phyloP scores from a whole-genome alignment of 1,140 invertebrate genomes.

The Globodera ellingtonae region DNA sequence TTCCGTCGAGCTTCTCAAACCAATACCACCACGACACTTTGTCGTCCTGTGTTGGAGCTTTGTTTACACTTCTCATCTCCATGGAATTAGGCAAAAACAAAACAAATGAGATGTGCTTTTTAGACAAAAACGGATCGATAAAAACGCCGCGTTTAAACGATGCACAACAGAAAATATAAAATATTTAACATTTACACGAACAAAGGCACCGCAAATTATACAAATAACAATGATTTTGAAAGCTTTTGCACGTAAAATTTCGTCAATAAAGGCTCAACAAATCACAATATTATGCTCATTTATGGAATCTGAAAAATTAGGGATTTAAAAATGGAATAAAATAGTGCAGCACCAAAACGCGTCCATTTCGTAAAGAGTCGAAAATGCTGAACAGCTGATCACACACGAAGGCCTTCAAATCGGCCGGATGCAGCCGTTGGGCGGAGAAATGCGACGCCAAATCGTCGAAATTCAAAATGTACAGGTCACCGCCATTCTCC shows the following conservation, averaged over 20 bases:
- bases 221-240: too few species aligned
- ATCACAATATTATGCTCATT: too few species aligned
- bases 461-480: slow-evolving; percentile 37
- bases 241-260: too few species aligned
- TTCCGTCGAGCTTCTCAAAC: slow-evolving; percentile 21
- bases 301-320: too few species aligned
- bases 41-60: not conserved
- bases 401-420: slow-evolving; percentile 48
- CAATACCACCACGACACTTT: slow-evolving; percentile 29
- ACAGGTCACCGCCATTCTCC: slow-evolving; percentile 60
- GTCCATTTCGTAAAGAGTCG: not conserved
- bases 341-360: not conserved
- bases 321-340: too few species aligned
- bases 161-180: too few species aligned
- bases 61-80: not conserved
- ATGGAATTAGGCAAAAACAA: not conserved
- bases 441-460: slow-evolving; percentile 44
- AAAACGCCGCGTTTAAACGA: too few species aligned
- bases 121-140: too few species aligned
- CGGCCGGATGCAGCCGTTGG: slow-evolving; percentile 55
- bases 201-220: too few species aligned
- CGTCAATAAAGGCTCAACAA: too few species aligned
- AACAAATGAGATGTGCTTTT: not conserved
- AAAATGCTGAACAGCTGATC: not conserved
- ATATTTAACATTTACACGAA: too few species aligned